Percentiles rank a stretch among this genome's conserved stretches.
Conservation (phyloP, 2,888 invertebrate genomes). For the Atherix ibis region DNA sequence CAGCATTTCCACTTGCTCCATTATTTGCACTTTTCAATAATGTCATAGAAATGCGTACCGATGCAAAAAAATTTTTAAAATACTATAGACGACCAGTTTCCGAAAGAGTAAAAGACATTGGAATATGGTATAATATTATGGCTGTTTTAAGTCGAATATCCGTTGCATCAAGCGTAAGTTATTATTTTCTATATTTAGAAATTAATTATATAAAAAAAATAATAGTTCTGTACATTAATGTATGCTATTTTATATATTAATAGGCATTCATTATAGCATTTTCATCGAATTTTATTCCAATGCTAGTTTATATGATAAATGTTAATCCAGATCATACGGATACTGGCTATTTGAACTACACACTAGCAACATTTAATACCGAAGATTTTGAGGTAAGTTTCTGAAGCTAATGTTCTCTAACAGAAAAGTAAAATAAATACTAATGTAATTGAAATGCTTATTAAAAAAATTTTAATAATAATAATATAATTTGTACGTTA, state of each 20-base stretch:
- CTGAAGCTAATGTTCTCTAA: too few relatives aligned
- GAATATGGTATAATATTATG: constrained; percentile 63
- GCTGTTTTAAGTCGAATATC: constrained; percentile 57
- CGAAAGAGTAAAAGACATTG: constrained; percentile 56
- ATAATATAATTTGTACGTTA: too few relatives aligned
- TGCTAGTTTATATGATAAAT: constrained; percentile 44
- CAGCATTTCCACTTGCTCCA: constrained; percentile 74
- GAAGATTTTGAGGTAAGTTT: constrained; percentile 37
- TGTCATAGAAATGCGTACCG: constrained; percentile 64
- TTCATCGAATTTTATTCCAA: constrained; percentile 69
- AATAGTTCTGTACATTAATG: too few relatives aligned
- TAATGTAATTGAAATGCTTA: too few relatives aligned
- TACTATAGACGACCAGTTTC: constrained; percentile 60
- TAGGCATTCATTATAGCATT: constrained; percentile 70
- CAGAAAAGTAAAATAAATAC: too few relatives aligned
- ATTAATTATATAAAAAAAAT: too few relatives aligned
- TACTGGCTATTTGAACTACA: constrained; percentile 51
- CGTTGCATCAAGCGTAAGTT: constrained; percentile 60
- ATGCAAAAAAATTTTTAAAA: constrained; percentile 65
- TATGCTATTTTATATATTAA: too few relatives aligned
- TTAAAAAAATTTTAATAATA: too few relatives aligned
- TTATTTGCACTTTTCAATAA: constrained; percentile 70
- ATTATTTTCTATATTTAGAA: too few relatives aligned
- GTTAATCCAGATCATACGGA: constrained; percentile 37
- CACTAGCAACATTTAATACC: constrained; percentile 49